Evolutionary conservation across 2,113 vertebrate species (phyloP), one percentile per base, ranked within the genome.

Genomic region (Malaclemys terrapin): DNA sequence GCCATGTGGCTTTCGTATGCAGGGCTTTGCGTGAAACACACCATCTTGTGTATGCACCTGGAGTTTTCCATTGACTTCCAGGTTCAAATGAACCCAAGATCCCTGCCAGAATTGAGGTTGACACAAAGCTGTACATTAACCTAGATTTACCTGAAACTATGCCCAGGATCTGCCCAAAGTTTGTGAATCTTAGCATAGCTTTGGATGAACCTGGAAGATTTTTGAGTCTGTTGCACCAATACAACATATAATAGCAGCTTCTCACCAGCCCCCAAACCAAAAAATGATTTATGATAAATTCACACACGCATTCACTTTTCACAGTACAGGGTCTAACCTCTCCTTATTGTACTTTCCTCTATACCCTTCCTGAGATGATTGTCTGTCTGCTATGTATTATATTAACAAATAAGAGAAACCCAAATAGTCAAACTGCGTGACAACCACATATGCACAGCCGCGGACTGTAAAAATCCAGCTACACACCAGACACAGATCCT

Each of bases 401-500:
- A 16, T 80, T 94, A 80, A 69, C 52, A 80, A 38, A 72, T 72
- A 38, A 72, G 24, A 85, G 78, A 52, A 95, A 84, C 81, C 91
- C 82, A 2, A 84, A 80, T 84, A 96, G 47, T 93, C 83, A 82
- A 91, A 84, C 27, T 0, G 1, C 42, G 76, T 76, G 62, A 59
- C 88, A 91, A 85, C 85, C 88, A 50, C 85, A 22, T 3, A 82
- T 5, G 2, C 35, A 80, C 38, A 93, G 93, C 93, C 79, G 31
- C 0, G 1, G 87, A 57, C 45, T 27, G 45, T 19, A 94, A 84
- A 93, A 87, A 49, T 91, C 92, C 95, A 84, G 54, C 25, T 29
- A 93, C 57, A 75, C 56, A 56, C 38, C 94, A 96, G 91, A 95
- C 91, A 59, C 59, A 0, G 0, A 94, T 93, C 95, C 94, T 85